A percentile compares a stretch with the other conserved stretches of the same genome.
phyloP scores from a whole-genome alignment of 2,888 invertebrate species.

The Aporophyla lueneburgensis region DNA sequence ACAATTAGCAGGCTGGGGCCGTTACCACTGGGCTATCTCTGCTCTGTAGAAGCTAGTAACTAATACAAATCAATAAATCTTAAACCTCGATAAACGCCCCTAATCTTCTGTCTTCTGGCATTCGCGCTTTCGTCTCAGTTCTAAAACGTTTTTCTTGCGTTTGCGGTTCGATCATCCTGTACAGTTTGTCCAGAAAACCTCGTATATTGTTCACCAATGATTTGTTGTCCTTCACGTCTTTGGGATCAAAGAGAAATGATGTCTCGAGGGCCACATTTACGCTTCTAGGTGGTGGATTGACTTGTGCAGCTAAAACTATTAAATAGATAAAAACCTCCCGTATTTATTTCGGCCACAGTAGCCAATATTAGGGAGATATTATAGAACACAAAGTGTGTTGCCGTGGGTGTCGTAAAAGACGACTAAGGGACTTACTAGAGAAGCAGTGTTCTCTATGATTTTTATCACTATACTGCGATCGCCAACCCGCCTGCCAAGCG shows the following conservation, averaged over 20 bases:
- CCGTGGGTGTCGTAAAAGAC: too few relatives aligned
- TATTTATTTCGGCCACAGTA: too few relatives aligned
- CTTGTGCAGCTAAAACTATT: conserved; percentile 21
- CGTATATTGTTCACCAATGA: conserved; percentile 36
- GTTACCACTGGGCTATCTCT: too few relatives aligned
- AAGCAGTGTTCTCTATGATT: too few relatives aligned
- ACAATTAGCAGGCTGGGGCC: too few relatives aligned
- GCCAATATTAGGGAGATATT: too few relatives aligned
- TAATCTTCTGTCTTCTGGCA: neutral
- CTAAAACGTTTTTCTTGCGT: conserved; percentile 3
- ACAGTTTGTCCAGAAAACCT: conserved; percentile 46
- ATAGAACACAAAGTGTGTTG: too few relatives aligned
- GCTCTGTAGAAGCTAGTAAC: too few relatives aligned
- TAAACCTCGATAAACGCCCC: neutral
- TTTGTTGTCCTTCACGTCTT: conserved; percentile 28
- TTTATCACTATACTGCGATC: too few relatives aligned
- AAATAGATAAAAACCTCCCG: too few relatives aligned
- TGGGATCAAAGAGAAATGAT: conserved; percentile 58
- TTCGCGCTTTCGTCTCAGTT: neutral
- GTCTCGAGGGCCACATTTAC: conserved; percentile 62
- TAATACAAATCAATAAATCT: neutral
- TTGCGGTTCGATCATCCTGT: conserved; percentile 19
- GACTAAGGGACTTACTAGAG: too few relatives aligned
- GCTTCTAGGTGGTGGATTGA: conserved; percentile 14
- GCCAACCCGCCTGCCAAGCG: too few relatives aligned